These are phyloP conservation scores for Spea hammondii DNA, from an alignment of 2,797 vertebrate species.

Conservation along the genomic window DNA sequence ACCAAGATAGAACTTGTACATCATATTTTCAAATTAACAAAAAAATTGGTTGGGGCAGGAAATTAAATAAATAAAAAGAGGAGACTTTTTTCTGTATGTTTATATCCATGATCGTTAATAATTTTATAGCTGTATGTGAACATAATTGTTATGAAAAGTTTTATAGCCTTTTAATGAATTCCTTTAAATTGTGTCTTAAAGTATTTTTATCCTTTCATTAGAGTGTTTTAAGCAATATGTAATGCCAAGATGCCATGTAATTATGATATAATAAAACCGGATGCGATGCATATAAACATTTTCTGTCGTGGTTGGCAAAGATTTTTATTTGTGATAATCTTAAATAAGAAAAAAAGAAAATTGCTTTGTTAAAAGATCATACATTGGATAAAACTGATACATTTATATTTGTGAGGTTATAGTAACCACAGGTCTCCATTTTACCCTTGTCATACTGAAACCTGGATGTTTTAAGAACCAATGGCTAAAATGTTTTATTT, in stretches of 20 bases:
- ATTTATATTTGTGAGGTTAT: slow-evolving; percentile 31
- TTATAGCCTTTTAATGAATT: too few relatives aligned
- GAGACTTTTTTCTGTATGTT: too few relatives aligned
- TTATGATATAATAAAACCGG: slow-evolving; percentile 45
- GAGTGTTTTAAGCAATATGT: slow-evolving; percentile 41
- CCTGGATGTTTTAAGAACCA: background rate
- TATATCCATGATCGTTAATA: too few relatives aligned
- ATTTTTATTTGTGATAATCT: slow-evolving; percentile 44
- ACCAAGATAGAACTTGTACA: too few relatives aligned
- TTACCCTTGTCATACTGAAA: slow-evolving; percentile 18
- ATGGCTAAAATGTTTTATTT: background rate
- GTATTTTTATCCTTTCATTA: slow-evolving; percentile 30
- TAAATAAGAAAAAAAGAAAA: slow-evolving; percentile 39
- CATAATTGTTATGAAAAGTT: slow-evolving; percentile 15
- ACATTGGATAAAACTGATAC: background rate
- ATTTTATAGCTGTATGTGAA: slow-evolving; percentile 44
- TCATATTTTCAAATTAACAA: too few relatives aligned
- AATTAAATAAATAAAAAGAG: too few relatives aligned
- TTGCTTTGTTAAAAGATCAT: slow-evolving; percentile 22
- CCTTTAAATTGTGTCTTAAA: slow-evolving; percentile 39
- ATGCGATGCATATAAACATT: slow-evolving; percentile 44
- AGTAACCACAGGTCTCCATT: slow-evolving; percentile 23
- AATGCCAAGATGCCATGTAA: slow-evolving; percentile 42
- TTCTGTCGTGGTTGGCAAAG: slow-evolving; percentile 41
- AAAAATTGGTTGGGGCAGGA: too few relatives aligned